These are phyloP conservation scores for Spisula solida DNA, from an alignment of 2,888 invertebrate species.

Conservation along the genomic window DNA sequence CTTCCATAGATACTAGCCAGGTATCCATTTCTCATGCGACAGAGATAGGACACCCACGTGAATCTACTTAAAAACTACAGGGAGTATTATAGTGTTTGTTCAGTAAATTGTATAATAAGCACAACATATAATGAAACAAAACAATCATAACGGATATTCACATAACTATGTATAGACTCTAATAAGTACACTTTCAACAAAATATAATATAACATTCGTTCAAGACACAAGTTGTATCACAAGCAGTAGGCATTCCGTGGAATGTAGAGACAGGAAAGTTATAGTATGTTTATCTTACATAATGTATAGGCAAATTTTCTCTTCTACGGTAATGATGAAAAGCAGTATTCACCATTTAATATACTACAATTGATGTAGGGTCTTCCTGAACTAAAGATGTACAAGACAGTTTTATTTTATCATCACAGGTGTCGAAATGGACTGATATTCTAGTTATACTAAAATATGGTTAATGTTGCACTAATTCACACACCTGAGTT, in stretches of 20 bases:
- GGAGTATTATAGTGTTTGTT: neutral
- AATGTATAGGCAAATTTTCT: neutral
- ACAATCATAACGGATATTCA: neutral
- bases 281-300: neutral
- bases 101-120: neutral
- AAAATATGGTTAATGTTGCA: no score
- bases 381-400: no score
- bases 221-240: conserved; percentile 7
- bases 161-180: conserved; percentile 13
- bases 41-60: no score
- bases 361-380: no score
- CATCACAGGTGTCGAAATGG: no score
- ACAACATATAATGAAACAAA: conserved; percentile 1
- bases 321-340: neutral
- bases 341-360: neutral
- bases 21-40: no score
- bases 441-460: no score
- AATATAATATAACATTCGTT: neutral
- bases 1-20: no score
- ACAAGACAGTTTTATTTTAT: no score
- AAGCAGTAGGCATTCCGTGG: conserved; percentile 5
- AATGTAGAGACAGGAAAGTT: neutral
- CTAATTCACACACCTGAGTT: no score
- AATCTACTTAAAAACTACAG: no score
- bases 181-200: neutral